These are phyloP conservation scores for Atethmia centrago DNA, from an alignment of 2,888 invertebrate genomes.

Conservation along the genomic window DNA sequence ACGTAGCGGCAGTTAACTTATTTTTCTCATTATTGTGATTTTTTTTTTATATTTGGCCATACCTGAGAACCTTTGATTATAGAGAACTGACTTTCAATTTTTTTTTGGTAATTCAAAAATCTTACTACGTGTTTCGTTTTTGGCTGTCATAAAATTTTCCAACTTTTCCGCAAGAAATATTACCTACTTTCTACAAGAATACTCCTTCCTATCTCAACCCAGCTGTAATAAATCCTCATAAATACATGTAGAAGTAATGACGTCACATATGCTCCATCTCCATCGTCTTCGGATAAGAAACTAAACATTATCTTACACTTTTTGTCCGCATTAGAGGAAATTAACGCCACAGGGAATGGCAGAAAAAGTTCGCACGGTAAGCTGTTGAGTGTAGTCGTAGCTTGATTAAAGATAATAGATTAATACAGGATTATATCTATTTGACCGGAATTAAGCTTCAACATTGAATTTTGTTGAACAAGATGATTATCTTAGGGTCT, in stretches of 20 bases:
- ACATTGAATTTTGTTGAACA: neutral
- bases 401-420: conserved; percentile 29
- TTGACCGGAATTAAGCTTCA: neutral
- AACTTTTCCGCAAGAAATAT: neutral
- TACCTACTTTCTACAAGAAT: neutral
- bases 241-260: conserved; percentile 48
- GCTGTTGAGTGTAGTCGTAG: conserved; percentile 1
- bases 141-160: neutral
- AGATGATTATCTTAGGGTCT: no score
- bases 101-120: no score
- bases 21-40: no score
- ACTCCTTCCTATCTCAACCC: neutral
- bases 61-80: no score
- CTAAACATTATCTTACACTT: conserved; percentile 53
- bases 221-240: conserved; percentile 32
- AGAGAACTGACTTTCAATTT: no score
- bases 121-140: no score
- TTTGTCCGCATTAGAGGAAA: conserved; percentile 65
- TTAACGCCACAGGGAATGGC: conserved; percentile 50
- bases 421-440: conserved; percentile 1
- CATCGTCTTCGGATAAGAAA: conserved; percentile 55
- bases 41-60: no score
- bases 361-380: conserved; percentile 49
- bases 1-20: no score
- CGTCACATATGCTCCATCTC: conserved; percentile 41